Percentiles rank a stretch among this genome's conserved stretches.
These are phyloP conservation scores for Drosophila meridionalis DNA, from an alignment of 2,888 invertebrate genomes.

Conservation along the genomic window DNA sequence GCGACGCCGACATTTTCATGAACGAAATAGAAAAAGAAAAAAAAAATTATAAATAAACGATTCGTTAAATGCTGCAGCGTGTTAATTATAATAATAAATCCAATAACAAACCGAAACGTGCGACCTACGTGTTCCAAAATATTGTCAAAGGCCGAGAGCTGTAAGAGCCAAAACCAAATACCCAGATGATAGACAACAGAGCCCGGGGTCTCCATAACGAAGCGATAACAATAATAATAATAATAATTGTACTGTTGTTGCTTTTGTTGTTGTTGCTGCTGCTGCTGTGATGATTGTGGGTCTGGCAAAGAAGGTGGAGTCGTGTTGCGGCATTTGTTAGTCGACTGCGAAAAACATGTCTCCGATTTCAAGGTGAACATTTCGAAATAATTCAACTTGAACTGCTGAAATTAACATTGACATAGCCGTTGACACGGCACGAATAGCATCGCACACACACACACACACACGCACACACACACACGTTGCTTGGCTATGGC, in stretches of 20 bases:
- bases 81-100: conserved; percentile 73
- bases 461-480: conserved; percentile 9
- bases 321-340: conserved; percentile 57
- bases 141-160: conserved; percentile 68
- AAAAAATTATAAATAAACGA: background rate
- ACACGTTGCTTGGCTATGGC: background rate
- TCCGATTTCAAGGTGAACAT: conserved; percentile 77
- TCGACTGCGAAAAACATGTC: conserved; percentile 58
- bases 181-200: conserved; percentile 31
- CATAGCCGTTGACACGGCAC: conserved; percentile 65
- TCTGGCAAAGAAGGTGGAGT: conserved; percentile 63
- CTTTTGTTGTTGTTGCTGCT: conserved; percentile 16
- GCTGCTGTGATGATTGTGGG: conserved; percentile 44
- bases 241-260: conserved; percentile 32
- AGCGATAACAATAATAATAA: conserved; percentile 44
- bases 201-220: conserved; percentile 21
- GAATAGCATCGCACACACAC: conserved; percentile 23
- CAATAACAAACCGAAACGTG: conserved; percentile 74
- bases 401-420: conserved; percentile 80
- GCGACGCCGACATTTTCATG: conserved; percentile 15
- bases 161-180: conserved; percentile 42
- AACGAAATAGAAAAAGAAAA: background rate
- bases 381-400: conserved; percentile 82
- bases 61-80: conserved; percentile 60
- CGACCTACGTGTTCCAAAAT: conserved; percentile 74